A percentile compares a stretch with the other conserved stretches of the same genome.
These are phyloP conservation scores for Lepetodrilus schrolli DNA, from an alignment of 2,888 invertebrate genomes.

Conservation along the genomic window DNA sequence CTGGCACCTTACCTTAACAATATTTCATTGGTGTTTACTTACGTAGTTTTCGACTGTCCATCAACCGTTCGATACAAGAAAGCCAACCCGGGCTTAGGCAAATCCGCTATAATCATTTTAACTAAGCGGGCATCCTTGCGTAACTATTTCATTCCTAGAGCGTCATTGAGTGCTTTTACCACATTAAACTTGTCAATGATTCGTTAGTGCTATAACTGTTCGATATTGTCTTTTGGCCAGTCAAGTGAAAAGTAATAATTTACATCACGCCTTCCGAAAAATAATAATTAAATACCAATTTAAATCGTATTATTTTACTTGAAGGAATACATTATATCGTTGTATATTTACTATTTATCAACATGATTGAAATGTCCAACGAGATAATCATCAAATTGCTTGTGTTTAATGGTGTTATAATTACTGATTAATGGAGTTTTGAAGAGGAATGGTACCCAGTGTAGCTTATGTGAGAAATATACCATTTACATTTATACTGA, in stretches of 20 bases:
- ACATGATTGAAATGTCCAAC: no score
- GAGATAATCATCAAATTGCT: no score
- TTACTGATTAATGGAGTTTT: no score
- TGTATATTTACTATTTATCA: no score
- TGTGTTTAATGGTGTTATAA: no score
- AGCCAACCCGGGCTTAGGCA: not conserved
- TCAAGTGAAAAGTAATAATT: slow-evolving; percentile 4
- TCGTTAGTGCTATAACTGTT: not conserved
- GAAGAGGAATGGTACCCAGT: no score
- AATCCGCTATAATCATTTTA: not conserved
- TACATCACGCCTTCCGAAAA: not conserved
- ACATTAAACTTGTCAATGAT: slow-evolving; percentile 3
- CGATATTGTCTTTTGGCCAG: slow-evolving; percentile 9
- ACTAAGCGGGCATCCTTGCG: not conserved
- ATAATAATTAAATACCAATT: no score
- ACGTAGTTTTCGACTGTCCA: not conserved
- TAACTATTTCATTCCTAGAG: not conserved
- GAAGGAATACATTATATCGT: no score
- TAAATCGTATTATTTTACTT: no score
- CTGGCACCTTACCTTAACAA: not conserved
- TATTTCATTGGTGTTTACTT: slow-evolving; percentile 2
- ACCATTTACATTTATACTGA: no score
- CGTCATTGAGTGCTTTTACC: slow-evolving; percentile 4
- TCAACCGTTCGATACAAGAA: not conserved
- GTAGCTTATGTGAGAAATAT: no score